Evolutionary conservation across 1,140 invertebrate genomes (phyloP).

Genomic region (Drosophila teissieri): DNA sequence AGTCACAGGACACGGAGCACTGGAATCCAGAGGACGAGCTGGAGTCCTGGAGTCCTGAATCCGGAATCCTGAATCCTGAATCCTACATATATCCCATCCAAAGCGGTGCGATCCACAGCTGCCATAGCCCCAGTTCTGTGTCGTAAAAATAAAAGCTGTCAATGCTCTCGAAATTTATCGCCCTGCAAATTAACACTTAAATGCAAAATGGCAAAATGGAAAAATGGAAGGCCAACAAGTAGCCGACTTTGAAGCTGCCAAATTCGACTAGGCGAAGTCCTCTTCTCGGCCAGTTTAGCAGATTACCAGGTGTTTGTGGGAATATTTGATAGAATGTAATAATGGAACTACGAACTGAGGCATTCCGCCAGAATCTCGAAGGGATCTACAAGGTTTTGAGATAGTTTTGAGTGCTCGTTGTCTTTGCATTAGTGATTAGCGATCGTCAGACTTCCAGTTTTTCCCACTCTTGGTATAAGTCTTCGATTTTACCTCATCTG

Average conservation of each 20-base stretch:
- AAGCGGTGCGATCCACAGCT: conserved; percentile 45
- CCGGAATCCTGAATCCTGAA: background rate
- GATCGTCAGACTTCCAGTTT: too few relatives aligned
- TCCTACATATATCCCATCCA: conserved; percentile 17
- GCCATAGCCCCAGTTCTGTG: conserved; percentile 49
- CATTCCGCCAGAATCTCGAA: too few relatives aligned
- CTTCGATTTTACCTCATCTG: too few relatives aligned
- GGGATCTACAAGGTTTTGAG: too few relatives aligned
- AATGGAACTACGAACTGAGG: too few relatives aligned
- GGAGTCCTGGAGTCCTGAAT: background rate
- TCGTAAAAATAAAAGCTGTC: conserved; percentile 81
- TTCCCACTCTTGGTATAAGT: too few relatives aligned
- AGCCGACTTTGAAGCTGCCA: background rate
- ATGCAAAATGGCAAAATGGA: conserved; percentile 52
- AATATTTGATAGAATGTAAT: too few relatives aligned
- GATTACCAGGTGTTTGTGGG: background rate
- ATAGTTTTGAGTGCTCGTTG: too few relatives aligned
- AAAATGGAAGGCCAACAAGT: conserved; percentile 31
- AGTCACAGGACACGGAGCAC: conserved; percentile 32
- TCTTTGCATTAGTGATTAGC: too few relatives aligned
- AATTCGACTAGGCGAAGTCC: background rate
- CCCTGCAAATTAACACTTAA: conserved; percentile 80
- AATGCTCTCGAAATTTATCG: conserved; percentile 78
- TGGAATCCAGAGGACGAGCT: conserved; percentile 19
- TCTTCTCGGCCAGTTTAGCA: background rate